Evolutionary conservation across 2,888 invertebrate species (phyloP), one percentile per base, ranked within the genome.

Genomic region (Pecten maximus): DNA sequence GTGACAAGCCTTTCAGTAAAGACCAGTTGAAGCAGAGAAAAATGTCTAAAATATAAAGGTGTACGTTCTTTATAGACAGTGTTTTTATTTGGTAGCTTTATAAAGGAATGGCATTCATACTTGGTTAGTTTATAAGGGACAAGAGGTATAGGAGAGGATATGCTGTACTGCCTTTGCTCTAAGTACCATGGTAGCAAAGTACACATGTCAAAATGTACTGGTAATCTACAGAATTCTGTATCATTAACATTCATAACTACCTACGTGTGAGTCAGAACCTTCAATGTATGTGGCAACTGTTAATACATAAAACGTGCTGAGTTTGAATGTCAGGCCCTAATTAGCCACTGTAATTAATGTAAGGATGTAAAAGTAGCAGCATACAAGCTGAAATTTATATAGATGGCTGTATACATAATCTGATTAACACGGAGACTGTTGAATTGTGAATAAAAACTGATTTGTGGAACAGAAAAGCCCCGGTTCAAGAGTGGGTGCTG

Each of bases 281-380:
- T 28, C 35, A 35, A 35, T 74, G 10, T 74, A 74, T 35, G 74
- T 28, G 74, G 28, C 35, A 10, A 35, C 28, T 4, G 74, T 74
- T 74, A 10, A 74, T 74, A 74, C 35, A 28, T 35, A 74, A 28
- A 74, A 74, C 74, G 28, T 28, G 74, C 35, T 10, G 35, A 15
- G 74, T 74, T 74, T 74, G 28, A 74, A 74, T 74, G 74, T 74
- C 74, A 35, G 74, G 74, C 74, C 74, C 74, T 74, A 35, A 74
- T 74, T 74, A 74, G 74, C 74, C 35, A 74, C 10, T 74, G 28
- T 74, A 74, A 74, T 74, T 74, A 74, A 74, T 74, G 74, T 74
- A 28, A 74, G 74, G 74, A 23, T 74, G 35, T 35, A 15, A 28
- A 74, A 74, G 2, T 16, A 54, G 50, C 50, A 10, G 50, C 50